Percentiles rank a stretch among this genome's conserved stretches.
Conservation (phyloP, 1,140 invertebrate genomes). For the Ylistrum balloti region DNA sequence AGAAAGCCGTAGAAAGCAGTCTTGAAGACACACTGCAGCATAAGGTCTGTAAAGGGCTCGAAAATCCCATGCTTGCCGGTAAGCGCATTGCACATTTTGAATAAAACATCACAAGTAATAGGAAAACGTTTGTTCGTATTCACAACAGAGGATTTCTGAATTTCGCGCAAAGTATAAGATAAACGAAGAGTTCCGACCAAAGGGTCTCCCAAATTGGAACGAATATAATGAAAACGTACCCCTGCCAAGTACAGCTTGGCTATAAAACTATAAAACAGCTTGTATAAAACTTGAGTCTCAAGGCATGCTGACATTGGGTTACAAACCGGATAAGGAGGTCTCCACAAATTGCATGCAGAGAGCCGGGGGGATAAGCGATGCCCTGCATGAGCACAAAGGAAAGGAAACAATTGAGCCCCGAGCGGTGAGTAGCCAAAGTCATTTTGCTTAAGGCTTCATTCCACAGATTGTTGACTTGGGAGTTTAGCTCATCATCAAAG, state of each 20-base stretch:
- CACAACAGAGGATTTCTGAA: conserved; percentile 17
- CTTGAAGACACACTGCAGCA: conserved; percentile 37
- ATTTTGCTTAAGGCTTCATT: background rate
- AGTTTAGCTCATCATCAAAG: conserved; percentile 11
- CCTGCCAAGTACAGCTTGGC: conserved; percentile 45
- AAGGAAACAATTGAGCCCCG: background rate
- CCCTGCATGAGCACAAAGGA: no score
- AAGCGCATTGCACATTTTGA: background rate
- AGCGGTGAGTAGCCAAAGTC: background rate
- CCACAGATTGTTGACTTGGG: background rate
- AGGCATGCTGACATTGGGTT: background rate
- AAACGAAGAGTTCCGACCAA: background rate
- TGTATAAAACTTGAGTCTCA: conserved; percentile 19
- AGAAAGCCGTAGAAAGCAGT: conserved; percentile 44
- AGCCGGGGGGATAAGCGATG: no score
- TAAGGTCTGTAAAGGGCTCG: background rate
- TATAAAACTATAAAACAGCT: background rate
- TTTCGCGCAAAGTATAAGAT: background rate
- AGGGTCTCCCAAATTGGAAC: background rate
- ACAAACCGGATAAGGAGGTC: no score
- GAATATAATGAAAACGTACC: background rate
- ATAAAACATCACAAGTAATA: conserved; percentile 44
- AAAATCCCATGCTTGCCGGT: background rate
- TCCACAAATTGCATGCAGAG: no score
- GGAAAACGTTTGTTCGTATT: background rate